These are phyloP conservation scores for Phasianus colchicus DNA, from an alignment of 2,113 vertebrate species.

Conservation along the genomic window DNA sequence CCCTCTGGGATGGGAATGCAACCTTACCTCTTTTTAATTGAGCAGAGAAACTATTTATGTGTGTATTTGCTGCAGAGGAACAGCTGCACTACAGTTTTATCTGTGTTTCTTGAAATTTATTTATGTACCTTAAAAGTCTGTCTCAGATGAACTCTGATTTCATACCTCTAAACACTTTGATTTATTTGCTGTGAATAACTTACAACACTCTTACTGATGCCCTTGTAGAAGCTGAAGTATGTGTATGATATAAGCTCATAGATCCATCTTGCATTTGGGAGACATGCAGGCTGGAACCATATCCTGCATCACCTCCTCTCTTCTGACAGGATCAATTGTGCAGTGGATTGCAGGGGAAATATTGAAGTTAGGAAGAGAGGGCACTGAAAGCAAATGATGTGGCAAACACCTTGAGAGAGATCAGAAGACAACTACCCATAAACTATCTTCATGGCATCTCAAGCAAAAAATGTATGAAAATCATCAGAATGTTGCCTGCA, in stretches of 20 bases:
- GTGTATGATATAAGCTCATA: neutral
- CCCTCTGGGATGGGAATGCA: neutral
- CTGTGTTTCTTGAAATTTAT: neutral
- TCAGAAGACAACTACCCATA: neutral
- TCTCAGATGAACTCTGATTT: neutral
- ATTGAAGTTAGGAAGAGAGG: neutral
- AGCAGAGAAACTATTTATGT: fast-evolving
- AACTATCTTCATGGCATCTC: neutral
- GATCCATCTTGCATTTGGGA: neutral
- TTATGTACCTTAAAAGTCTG: neutral
- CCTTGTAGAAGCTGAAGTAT: neutral
- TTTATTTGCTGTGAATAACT: neutral
- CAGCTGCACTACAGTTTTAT: neutral
- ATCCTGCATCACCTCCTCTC: neutral
- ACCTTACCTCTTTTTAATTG: neutral
- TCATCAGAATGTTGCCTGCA: neutral
- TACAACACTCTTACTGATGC: neutral
- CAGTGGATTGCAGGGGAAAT: neutral
- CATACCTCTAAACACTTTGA: neutral
- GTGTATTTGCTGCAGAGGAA: neutral
- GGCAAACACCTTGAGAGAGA: neutral
- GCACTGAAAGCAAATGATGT: neutral
- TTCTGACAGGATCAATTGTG: fast-evolving
- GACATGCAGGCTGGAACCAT: neutral
- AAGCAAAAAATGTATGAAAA: neutral